Percentiles rank a stretch among this genome's conserved stretches.
Evolutionary conservation across 2,797 vertebrate species (phyloP).

Genomic region (Champsocephalus gunnari): DNA sequence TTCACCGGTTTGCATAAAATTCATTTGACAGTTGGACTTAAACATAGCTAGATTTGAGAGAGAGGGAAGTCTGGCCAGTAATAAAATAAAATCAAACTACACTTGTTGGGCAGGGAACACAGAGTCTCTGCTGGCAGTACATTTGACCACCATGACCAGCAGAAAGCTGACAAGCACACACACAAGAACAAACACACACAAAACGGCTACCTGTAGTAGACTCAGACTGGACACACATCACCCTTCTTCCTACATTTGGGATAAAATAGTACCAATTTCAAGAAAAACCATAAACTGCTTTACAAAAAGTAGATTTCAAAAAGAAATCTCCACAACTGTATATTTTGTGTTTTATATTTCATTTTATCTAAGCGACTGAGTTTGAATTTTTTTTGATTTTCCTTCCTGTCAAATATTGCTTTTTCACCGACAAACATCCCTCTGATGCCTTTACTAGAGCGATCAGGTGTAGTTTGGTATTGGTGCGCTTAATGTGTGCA

Average conservation of each 20-base stretch:
- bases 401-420: background rate
- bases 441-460: background rate
- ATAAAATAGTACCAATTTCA: background rate
- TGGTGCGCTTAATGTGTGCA: background rate
- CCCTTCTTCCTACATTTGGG: background rate
- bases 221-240: background rate
- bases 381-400: background rate
- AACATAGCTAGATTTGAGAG: conserved; percentile 21
- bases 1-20: conserved; percentile 42
- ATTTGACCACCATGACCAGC: conserved; percentile 31
- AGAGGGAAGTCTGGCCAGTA: background rate
- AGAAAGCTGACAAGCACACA: conserved; percentile 10
- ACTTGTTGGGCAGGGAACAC: conserved; percentile 33
- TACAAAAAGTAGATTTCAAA: background rate
- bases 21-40: conserved; percentile 39
- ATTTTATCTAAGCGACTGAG: background rate
- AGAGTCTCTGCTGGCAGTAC: conserved; percentile 39
- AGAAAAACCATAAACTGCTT: background rate
- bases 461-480: background rate
- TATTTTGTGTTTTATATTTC: background rate
- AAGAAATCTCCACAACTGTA: background rate
- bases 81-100: conserved; percentile 3
- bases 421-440: background rate
- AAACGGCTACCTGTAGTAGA: background rate
- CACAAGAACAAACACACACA: background rate